phyloP scores from a whole-genome alignment of 1,140 invertebrate species.

The Cydia fagiglandana region DNA sequence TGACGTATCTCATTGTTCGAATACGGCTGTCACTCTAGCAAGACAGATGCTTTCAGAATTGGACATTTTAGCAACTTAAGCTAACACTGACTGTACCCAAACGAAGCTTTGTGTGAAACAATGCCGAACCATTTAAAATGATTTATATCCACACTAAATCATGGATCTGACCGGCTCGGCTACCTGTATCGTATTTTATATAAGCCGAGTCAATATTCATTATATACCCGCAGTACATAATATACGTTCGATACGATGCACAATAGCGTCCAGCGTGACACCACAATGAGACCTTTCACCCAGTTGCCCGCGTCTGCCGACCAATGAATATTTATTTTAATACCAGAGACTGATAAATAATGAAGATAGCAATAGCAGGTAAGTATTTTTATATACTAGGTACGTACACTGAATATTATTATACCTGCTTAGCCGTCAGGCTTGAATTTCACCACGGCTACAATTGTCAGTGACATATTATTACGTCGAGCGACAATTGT shows the following conservation, averaged over 20 bases:
- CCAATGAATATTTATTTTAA: slow-evolving; percentile 21
- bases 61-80: too few relatives aligned
- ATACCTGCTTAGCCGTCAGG: too few relatives aligned
- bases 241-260: slow-evolving; percentile 9
- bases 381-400: too few relatives aligned
- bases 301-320: slow-evolving; percentile 31
- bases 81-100: background rate
- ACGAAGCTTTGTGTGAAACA: background rate
- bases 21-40: too few relatives aligned
- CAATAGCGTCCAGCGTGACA: slow-evolving; percentile 47
- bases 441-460: too few relatives aligned
- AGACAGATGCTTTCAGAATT: too few relatives aligned
- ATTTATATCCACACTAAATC: slow-evolving; percentile 5
- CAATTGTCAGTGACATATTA: too few relatives aligned
- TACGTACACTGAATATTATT: too few relatives aligned
- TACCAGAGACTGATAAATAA: background rate
- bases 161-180: background rate
- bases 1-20: too few relatives aligned
- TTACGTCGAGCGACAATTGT: too few relatives aligned
- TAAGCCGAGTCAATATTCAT: slow-evolving; percentile 3
- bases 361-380: background rate
- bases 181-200: background rate
- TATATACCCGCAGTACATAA: background rate
- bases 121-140: slow-evolving; percentile 6
- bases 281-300: slow-evolving; percentile 62